Evolutionary conservation across 2,888 invertebrate species (phyloP).

Genomic region (Drosophila eohydei): DNA sequence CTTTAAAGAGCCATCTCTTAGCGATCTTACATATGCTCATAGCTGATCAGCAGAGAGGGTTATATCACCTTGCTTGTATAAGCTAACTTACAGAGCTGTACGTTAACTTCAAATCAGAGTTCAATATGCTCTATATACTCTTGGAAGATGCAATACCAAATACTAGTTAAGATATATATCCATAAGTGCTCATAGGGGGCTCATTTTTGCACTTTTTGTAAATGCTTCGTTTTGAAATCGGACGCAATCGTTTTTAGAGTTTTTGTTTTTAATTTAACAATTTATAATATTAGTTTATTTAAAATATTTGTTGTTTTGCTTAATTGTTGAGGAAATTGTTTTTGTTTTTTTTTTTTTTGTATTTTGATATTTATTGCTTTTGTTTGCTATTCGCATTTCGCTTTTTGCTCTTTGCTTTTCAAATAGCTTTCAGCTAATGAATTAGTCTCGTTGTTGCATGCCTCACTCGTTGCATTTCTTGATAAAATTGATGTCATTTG

Average conservation of each 20-base stretch:
- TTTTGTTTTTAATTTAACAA: slow-evolving; percentile 9
- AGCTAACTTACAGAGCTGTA: no score
- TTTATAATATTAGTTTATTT: slow-evolving; percentile 1
- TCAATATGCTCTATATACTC: background rate
- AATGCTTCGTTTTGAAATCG: slow-evolving; percentile 39
- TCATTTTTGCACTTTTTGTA: slow-evolving; percentile 19
- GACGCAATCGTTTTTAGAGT: slow-evolving; percentile 23
- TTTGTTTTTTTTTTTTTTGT: slow-evolving; percentile 5
- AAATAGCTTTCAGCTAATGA: slow-evolving; percentile 31
- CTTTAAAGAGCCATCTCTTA: background rate
- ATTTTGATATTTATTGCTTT: slow-evolving; percentile 42
- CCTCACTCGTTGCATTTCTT: slow-evolving; percentile 54
- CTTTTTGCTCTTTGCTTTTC: slow-evolving; percentile 22
- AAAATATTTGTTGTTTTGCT: slow-evolving; percentile 19
- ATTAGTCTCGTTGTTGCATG: slow-evolving; percentile 62
- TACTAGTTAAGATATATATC: background rate
- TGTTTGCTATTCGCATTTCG: slow-evolving; percentile 31
- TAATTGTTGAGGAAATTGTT: slow-evolving; percentile 23
- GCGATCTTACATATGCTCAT: background rate
- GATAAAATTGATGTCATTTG: slow-evolving; percentile 2
- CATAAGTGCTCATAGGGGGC: slow-evolving; percentile 20
- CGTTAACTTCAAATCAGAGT: background rate
- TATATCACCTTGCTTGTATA: background rate
- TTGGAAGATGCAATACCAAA: slow-evolving; percentile 1
- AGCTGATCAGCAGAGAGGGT: background rate